Conservation (phyloP, 2,797 vertebrate genomes). For the Sparus aurata region DNA sequence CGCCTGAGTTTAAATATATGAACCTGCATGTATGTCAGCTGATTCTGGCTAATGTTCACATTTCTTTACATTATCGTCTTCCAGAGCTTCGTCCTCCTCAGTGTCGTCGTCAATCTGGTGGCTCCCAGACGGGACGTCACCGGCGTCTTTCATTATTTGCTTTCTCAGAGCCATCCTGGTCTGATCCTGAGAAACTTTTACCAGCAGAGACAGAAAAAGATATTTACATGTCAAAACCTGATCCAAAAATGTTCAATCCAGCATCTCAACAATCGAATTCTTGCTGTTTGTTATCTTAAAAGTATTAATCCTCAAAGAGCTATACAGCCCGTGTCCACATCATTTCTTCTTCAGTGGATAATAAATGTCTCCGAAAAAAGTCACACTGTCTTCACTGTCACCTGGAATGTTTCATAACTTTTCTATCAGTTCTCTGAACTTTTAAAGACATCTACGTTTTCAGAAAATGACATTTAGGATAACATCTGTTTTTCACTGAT, state of each 20-base stretch:
- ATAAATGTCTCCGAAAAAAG: no score
- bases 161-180: constrained; percentile 79
- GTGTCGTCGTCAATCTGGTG: constrained; percentile 41
- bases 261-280: not conserved
- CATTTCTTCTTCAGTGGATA: no score
- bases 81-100: constrained; percentile 35
- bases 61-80: constrained; percentile 48
- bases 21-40: not conserved
- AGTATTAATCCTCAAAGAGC: no score
- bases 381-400: no score
- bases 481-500: no score
- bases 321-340: no score
- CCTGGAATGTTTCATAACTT: no score
- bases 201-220: not conserved
- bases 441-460: no score
- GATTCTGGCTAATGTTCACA: not conserved
- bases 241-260: not conserved
- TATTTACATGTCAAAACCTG: not conserved
- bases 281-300: not conserved
- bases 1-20: not conserved
- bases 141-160: constrained; percentile 32
- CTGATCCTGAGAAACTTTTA: constrained; percentile 18
- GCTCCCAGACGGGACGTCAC: constrained; percentile 36
- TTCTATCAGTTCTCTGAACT: no score
- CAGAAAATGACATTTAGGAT: no score